Evolutionary conservation across 2,797 vertebrate species (phyloP).

Genomic region (Phataginus tricuspis): DNA sequence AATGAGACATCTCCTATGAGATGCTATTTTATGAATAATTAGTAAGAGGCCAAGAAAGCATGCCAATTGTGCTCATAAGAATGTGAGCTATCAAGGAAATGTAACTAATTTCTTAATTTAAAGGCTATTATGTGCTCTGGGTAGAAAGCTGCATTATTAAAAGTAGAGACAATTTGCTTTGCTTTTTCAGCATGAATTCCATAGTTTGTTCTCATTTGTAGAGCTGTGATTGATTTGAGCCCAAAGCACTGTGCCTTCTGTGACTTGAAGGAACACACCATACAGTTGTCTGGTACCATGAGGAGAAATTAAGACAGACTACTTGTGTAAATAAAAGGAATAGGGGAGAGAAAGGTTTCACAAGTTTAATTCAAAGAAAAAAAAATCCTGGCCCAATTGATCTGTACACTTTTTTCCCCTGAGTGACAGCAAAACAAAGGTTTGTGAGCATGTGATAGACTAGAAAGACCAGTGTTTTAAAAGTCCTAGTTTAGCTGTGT

Average conservation of each 20-base stretch:
- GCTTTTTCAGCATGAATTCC: conserved; percentile 62
- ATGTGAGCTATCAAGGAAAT: conserved; percentile 82
- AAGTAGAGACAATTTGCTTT: conserved; percentile 65
- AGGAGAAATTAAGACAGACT: conserved; percentile 79
- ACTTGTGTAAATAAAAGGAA: conserved; percentile 74
- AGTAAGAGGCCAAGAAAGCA: conserved; percentile 75
- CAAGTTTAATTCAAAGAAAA: conserved; percentile 81
- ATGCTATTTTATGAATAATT: conserved; percentile 82
- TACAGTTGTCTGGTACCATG: conserved; percentile 80
- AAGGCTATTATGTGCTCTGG: conserved; percentile 74
- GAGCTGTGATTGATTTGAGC: conserved; percentile 79
- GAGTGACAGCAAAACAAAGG: conserved; percentile 84
- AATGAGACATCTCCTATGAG: conserved; percentile 75
- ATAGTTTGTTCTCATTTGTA: conserved; percentile 78
- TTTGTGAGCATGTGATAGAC: conserved; percentile 78
- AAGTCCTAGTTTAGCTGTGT: conserved; percentile 74
- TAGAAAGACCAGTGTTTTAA: conserved; percentile 64
- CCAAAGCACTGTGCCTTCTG: conserved; percentile 65
- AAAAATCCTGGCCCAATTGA: conserved; percentile 78
- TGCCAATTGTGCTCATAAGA: conserved; percentile 81
- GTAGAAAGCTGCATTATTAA: conserved; percentile 67
- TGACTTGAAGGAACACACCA: conserved; percentile 47
- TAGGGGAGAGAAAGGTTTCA: conserved; percentile 69
- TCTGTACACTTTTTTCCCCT: conserved; percentile 76
- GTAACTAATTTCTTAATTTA: conserved; percentile 84